Base-by-base conservation (phyloP, 2,113 vertebrate genomes). In the Spermophilus dauricus region DNA sequence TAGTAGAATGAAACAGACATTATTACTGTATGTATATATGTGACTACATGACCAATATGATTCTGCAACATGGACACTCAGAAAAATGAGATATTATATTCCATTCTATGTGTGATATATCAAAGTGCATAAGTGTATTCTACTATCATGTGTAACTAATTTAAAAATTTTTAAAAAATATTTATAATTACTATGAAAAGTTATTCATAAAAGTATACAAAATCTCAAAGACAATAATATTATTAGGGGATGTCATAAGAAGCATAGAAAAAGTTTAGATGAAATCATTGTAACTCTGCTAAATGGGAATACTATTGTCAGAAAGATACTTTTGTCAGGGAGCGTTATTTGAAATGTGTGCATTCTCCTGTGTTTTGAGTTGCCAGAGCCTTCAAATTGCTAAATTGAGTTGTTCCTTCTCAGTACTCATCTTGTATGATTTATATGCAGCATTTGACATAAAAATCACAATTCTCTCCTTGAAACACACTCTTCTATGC, bases 191-290 rank as follows among this genome's bases (percentile, higher is more conserved):
- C 1, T 45, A 72, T 72, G 16, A 70, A 70, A 16, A 89, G 16
- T 65, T 87, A 80, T 91, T 92, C 16, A 83, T 89, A 76, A 93
- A 90, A n/a, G 72, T 89, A 58, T 70, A 9, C 42, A 94, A 96
- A 87, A 96, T 17, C 26, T 89, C 30, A 94, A 92, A 42, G 5
- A 75, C 10, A 58, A 69, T 17, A 92, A 32, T 92, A 28, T 91
- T 89, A 45, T 88, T 85, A 91, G 76, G 10, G 26, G 18, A 67
- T 83, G 28, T 16, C 61, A 18, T 90, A 86, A 90, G n/a, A 97
- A 85, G 28, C 18, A 80, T 78, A 87, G 56, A 90, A 56, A 86
- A 87, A 22, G 39, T 75, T 91, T 82, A 75, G 17, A 37, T 72
- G 45, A 91, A 87, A 51, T 86, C 2, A 70, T 70, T 67, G 37